These are phyloP conservation scores for Hesperophylax magnus DNA, from an alignment of 1,140 invertebrate genomes.

Conservation along the genomic window DNA sequence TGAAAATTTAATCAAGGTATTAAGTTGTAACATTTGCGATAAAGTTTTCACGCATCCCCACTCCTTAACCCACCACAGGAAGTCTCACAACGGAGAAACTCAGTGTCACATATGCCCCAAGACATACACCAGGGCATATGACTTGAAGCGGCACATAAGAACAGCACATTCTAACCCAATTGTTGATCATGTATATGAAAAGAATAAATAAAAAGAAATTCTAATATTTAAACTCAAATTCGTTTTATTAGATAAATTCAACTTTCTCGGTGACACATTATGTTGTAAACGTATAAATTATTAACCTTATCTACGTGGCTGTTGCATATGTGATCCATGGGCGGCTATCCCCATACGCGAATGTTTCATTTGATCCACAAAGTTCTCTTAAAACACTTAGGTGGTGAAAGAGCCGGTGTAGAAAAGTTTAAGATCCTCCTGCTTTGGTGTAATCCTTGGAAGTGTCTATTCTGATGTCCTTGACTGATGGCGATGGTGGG, in stretches of 20 bases:
- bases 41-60: constrained; percentile 45
- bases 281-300: constrained; percentile 21
- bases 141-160: constrained; percentile 48
- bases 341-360: no score
- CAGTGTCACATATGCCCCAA: constrained; percentile 41
- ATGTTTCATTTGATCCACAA: no score
- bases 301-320: no score
- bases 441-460: no score
- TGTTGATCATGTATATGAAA: not conserved
- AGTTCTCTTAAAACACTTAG: no score
- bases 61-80: constrained; percentile 45
- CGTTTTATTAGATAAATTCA: constrained; percentile 26
- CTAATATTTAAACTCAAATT: constrained; percentile 8
- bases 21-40: constrained; percentile 43
- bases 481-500: not conserved
- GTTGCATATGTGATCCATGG: no score
- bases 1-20: constrained; percentile 33
- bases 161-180: constrained; percentile 35
- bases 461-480: not conserved
- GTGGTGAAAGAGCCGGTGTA: no score
- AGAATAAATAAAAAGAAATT: constrained; percentile 28
- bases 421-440: no score
- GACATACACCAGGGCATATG: constrained; percentile 45
- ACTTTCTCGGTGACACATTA: not conserved
- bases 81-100: constrained; percentile 39